Percentiles rank a stretch among this genome's conserved stretches.
Conservation (phyloP, 2,797 vertebrate genomes). For the Eremophila alpestris region DNA sequence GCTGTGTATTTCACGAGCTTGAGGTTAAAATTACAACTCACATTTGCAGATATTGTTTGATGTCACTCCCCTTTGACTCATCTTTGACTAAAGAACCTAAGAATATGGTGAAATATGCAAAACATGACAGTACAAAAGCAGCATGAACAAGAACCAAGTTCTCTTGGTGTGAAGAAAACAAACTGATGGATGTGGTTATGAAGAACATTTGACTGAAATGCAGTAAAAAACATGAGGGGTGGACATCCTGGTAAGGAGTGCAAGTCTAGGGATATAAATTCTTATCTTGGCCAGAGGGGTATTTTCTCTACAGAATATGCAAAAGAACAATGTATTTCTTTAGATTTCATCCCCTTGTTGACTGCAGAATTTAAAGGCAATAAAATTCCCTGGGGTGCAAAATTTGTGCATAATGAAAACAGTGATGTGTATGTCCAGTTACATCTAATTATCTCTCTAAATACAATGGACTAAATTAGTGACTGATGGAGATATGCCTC, state of each 20-base stretch:
- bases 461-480: background rate
- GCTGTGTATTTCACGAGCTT: fast-evolving
- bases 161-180: background rate
- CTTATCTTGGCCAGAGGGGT: background rate
- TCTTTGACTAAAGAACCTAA: background rate
- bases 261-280: background rate
- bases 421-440: background rate
- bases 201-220: background rate
- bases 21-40: background rate
- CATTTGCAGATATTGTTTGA: fast-evolving
- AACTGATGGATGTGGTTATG: background rate
- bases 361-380: background rate
- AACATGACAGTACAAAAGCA: background rate
- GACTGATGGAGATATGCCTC: background rate
- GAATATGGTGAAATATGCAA: background rate
- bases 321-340: background rate
- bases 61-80: background rate
- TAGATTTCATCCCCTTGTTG: background rate
- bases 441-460: background rate
- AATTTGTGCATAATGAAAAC: background rate
- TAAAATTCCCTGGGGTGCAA: background rate
- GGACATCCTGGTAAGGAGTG: background rate
- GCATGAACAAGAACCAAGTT: background rate
- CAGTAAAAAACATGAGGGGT: background rate
- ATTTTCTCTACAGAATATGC: background rate